A percentile compares a stretch with the other conserved stretches of the same genome.
These are phyloP conservation scores for Aleadryas rufinucha DNA, from an alignment of 2,113 vertebrate genomes.

Conservation along the genomic window DNA sequence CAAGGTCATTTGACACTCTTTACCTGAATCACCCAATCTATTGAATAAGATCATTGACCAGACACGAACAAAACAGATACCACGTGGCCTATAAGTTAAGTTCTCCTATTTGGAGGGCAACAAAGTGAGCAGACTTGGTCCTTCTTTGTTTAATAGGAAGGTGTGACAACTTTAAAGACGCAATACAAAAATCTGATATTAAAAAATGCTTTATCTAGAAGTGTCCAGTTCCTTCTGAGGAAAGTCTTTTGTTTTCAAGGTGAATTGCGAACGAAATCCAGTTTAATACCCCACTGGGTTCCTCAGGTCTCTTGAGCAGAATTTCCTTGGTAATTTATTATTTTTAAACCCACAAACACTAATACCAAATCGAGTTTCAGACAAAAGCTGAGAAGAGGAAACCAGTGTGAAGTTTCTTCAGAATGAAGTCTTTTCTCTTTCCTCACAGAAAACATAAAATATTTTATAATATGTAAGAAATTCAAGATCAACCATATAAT, in stretches of 20 bases:
- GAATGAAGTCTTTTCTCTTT: background rate
- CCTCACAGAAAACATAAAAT: background rate
- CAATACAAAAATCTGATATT: background rate
- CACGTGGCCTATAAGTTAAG: background rate
- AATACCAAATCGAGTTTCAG: background rate
- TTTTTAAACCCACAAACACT: background rate
- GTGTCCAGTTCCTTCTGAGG: background rate
- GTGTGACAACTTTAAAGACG: background rate
- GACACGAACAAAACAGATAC: background rate
- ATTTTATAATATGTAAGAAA: background rate
- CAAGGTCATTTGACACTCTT: background rate
- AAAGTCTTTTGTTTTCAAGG: background rate
- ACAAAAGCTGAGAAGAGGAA: background rate
- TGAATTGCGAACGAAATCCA: background rate
- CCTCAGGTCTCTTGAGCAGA: background rate
- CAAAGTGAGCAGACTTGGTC: background rate
- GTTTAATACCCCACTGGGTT: background rate
- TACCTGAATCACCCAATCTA: background rate
- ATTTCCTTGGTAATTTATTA: background rate
- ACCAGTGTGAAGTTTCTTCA: background rate
- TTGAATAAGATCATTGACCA: background rate
- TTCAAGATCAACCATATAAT: background rate
- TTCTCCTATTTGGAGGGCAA: background rate
- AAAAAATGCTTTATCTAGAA: background rate
- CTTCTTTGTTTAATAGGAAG: background rate